Conservation (phyloP, 2,113 vertebrate genomes). For the Syngnathus floridae region DNA sequence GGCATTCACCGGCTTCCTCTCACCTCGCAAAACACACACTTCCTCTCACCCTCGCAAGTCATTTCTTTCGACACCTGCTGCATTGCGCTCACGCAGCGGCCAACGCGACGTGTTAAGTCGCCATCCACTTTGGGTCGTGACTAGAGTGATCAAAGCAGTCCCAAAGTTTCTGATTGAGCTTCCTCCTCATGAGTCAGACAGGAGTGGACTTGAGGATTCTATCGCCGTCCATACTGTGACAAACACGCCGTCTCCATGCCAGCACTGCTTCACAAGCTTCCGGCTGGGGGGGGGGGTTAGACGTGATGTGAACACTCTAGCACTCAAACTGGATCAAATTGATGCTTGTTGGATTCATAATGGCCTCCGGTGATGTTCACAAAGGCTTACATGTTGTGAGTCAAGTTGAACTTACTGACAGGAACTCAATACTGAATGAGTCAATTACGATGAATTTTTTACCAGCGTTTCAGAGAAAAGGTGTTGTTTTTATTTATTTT, state of each 20-base stretch:
- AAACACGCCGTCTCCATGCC: constrained; percentile 19
- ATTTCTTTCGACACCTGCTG: constrained; percentile 12
- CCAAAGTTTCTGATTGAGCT: constrained; percentile 31
- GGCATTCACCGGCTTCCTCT: not conserved
- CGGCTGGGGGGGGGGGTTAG: not conserved
- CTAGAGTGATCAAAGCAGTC: constrained; percentile 28
- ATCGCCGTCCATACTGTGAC: constrained; percentile 21
- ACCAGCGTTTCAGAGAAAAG: no score
- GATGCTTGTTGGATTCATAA: constrained; percentile 37
- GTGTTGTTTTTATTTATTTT: no score
- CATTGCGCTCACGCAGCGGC: constrained; percentile 21
- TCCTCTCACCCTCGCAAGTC: not conserved
- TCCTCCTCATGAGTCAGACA: constrained; percentile 49
- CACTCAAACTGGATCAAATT: constrained; percentile 7
- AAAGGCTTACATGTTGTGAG: constrained; percentile 18
- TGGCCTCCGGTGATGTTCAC: constrained; percentile 44
- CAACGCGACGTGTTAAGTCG: not conserved
- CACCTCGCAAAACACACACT: constrained; percentile 1
- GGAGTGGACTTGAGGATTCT: constrained; percentile 18
- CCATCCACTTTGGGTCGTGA: constrained; percentile 22
- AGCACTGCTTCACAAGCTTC: constrained; percentile 12
- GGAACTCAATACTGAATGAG: no score
- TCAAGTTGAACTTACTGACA: not conserved
- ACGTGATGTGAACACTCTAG: not conserved
- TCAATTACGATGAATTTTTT: no score